Percentiles rank a stretch among this genome's conserved stretches.
phyloP scores from a whole-genome alignment of 2,797 vertebrate species.

The Pangasius macronema region DNA sequence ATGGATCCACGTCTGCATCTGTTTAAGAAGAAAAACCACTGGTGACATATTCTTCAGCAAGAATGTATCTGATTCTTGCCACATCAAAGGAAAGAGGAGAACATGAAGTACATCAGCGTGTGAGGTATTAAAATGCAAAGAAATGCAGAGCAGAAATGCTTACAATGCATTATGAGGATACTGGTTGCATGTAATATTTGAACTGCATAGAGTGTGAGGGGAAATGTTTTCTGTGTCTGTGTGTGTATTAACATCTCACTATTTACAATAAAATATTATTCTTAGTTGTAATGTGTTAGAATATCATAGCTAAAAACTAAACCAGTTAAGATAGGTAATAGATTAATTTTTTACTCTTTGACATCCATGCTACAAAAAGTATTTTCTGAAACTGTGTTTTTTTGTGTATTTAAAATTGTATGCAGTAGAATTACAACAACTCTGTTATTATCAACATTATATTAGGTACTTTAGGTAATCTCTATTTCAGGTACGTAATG shows the following conservation, averaged over 20 bases:
- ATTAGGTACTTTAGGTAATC: background rate
- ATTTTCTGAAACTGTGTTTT: background rate
- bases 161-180: conserved; percentile 9
- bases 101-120: background rate
- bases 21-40: conserved; percentile 20
- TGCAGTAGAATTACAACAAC: background rate
- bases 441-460: background rate
- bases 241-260: background rate
- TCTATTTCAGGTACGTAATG: background rate
- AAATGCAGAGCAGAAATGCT: conserved; percentile 21
- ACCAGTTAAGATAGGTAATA: background rate
- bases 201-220: background rate
- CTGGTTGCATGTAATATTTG: background rate
- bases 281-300: background rate
- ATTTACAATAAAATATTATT: background rate
- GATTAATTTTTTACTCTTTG: background rate
- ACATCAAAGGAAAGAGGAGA: conserved; percentile 10
- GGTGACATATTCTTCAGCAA: background rate
- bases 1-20: background rate
- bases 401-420: background rate
- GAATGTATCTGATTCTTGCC: background rate
- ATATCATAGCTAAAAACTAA: background rate
- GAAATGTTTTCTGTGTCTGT: background rate
- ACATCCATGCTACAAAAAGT: background rate
- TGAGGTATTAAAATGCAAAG: conserved; percentile 3